Base-by-base conservation (phyloP, 2,888 invertebrate genomes). In the Drosophila trichaetosa region DNA sequence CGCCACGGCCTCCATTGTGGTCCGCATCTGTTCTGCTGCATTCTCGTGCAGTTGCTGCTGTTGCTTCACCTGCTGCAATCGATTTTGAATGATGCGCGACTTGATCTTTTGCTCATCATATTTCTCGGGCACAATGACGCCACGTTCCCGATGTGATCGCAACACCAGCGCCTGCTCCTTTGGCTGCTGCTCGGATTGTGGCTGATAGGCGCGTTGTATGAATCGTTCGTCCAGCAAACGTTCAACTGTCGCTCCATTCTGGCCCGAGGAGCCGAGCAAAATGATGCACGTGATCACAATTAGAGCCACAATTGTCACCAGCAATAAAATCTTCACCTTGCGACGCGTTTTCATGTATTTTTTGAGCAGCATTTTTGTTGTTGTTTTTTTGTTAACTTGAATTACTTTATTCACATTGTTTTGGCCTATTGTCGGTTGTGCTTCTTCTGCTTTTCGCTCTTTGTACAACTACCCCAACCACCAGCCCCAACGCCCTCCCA, bases 311-410 rank as follows among this genome's bases (percentile, higher is more conserved):
- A 92, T 90, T 58, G 90, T 89, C 54, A 92, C 79, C 48, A 93
- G 81, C 52, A 93, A 69, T 52, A 93, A 84, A 38, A 93, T 90
- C 69, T 92, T 92, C 61, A 92, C 84, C 87, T 92, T 93, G 79
- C 92, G 89, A 48, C 93, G 92, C 83, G 91, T 93, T 91, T 93
- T 93, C 56, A 93, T 90, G 85, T 92, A 92, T 82, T 92, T 93
- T 76, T 91, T 92, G n/a, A 93, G 77, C 83, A 92, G 83, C 92
- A 93, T 92, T 84, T 62, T 69, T 34, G 5, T 24, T 61, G 59
- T n/a, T 10, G 5, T 92, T 84, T 83, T 90, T 59, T 69, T 24
- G 69, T 61, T 56, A 6, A 31, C 51, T 42, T 40, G 8, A 16
- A 33, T 61, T 51, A 36, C 60, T 83, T 73, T 46, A 46, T 86